phyloP scores from a whole-genome alignment of 2,113 vertebrate species.

The Dasypus novemcinctus region DNA sequence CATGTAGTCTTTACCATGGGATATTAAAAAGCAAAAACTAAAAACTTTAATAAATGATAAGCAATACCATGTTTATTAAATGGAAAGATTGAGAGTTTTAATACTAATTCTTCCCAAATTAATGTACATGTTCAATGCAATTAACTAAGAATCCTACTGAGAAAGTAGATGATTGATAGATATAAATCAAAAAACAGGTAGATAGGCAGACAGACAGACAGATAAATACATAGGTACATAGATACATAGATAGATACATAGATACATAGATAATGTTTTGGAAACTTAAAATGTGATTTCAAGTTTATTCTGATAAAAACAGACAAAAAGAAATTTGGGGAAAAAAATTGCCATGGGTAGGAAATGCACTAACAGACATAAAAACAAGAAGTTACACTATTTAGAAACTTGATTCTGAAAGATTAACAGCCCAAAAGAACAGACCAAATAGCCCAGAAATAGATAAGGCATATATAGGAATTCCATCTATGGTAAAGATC shows the following conservation, averaged over 20 bases:
- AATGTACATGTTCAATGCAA: background rate
- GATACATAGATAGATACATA: too few relatives aligned
- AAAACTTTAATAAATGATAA: background rate
- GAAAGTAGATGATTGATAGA: background rate
- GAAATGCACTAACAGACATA: background rate
- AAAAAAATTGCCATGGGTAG: background rate
- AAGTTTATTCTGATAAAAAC: background rate
- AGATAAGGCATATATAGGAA: background rate
- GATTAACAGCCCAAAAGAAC: background rate
- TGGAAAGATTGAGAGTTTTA: background rate
- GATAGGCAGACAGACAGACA: too few relatives aligned
- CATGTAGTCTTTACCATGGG: background rate
- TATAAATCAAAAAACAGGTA: too few relatives aligned
- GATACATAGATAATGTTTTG: background rate
- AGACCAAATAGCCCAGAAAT: background rate
- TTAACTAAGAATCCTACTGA: background rate
- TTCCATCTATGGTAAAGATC: background rate
- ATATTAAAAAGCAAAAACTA: background rate
- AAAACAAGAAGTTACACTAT: background rate
- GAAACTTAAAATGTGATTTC: background rate
- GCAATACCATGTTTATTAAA: background rate
- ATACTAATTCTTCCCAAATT: background rate
- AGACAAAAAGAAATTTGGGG: background rate
- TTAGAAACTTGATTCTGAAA: background rate
- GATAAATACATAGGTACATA: too few relatives aligned